phyloP scores from a whole-genome alignment of 2,113 vertebrate species.

The Dissostichus mawsoni region DNA sequence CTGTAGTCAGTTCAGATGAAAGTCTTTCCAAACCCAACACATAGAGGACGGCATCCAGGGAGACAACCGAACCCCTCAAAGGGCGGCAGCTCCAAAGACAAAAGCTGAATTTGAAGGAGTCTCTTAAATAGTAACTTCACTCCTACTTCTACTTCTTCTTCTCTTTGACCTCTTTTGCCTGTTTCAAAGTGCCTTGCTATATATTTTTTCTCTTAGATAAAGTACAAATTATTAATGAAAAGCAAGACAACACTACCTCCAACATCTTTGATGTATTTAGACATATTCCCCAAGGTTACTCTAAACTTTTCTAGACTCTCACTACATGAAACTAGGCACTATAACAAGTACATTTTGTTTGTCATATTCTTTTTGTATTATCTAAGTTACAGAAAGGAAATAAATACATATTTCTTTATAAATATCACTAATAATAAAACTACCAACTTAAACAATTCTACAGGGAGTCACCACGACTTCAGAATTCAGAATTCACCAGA shows the following conservation, averaged over 20 bases:
- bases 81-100: background rate
- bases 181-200: conserved; percentile 1
- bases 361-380: no score
- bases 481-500: conserved; percentile 33
- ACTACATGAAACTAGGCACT: background rate
- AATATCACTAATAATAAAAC: background rate
- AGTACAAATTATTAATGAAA: conserved; percentile 43
- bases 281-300: conserved; percentile 29
- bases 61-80: background rate
- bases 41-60: background rate
- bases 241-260: conserved; percentile 26
- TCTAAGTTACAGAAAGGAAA: background rate
- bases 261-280: conserved; percentile 25
- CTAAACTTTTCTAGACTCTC: conserved; percentile 11
- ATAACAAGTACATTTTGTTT: no score
- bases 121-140: background rate
- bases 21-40: background rate
- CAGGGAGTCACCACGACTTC: conserved; percentile 36
- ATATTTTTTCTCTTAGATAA: background rate
- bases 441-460: background rate
- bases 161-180: conserved; percentile 17
- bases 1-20: background rate
- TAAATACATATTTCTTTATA: background rate
- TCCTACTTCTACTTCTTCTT: background rate
- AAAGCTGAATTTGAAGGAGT: background rate